These are phyloP conservation scores for Elaphurus davidianus DNA, from an alignment of 2,113 vertebrate genomes.

Conservation along the genomic window DNA sequence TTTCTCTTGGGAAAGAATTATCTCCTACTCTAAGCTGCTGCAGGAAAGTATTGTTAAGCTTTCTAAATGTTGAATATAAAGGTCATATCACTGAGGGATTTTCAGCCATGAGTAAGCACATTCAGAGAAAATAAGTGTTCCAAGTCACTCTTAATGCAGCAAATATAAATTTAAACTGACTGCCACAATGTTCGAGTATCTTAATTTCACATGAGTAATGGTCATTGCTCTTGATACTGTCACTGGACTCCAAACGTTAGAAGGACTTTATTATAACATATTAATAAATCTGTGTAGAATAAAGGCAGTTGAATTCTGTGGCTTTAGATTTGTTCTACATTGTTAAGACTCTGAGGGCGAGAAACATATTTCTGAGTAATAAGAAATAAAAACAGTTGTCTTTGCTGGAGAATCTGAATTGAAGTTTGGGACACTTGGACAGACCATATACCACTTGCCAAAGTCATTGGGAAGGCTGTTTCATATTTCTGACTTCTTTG, in stretches of 20 bases:
- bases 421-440: neutral
- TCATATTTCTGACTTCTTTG: neutral
- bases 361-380: neutral
- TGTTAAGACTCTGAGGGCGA: neutral
- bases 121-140: neutral
- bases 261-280: neutral
- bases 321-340: neutral
- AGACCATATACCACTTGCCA: neutral
- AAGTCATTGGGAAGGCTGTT: neutral
- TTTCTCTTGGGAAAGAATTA: constrained; percentile 65
- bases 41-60: constrained; percentile 43
- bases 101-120: constrained; percentile 62
- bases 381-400: neutral
- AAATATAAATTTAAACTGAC: constrained; percentile 46
- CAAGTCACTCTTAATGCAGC: constrained; percentile 16
- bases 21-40: neutral
- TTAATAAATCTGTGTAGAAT: neutral
- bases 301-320: neutral
- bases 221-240: neutral
- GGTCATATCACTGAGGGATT: constrained; percentile 53
- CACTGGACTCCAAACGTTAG: neutral
- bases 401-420: neutral
- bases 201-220: constrained; percentile 33
- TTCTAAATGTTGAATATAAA: constrained; percentile 69
- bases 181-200: neutral